Percentiles rank a stretch among this genome's conserved stretches.
Conservation (phyloP, 2,113 vertebrate species). For the Plecotus auritus region DNA sequence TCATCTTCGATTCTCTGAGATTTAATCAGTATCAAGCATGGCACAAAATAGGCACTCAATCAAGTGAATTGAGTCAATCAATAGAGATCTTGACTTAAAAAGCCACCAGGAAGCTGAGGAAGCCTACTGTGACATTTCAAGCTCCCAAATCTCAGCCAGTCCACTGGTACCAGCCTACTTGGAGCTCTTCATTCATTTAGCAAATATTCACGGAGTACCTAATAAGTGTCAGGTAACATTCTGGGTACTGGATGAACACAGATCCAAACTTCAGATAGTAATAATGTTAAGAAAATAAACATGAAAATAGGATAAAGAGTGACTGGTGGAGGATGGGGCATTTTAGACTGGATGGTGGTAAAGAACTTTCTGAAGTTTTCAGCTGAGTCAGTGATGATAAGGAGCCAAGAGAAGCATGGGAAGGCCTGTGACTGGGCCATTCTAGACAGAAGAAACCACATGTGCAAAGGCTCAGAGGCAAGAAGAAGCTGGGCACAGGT, state of each 20-base stretch:
- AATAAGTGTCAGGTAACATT: not conserved
- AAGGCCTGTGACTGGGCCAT: not conserved
- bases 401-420: accelerated
- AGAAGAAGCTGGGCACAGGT: not conserved
- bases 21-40: not conserved
- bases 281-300: not conserved
- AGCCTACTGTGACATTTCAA: not conserved
- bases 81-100: not conserved
- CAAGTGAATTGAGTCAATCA: not conserved
- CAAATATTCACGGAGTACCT: not conserved
- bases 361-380: not conserved
- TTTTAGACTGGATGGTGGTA: not conserved
- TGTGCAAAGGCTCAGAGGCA: not conserved
- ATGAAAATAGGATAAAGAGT: not conserved
- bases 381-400: not conserved
- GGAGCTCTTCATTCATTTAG: not conserved
- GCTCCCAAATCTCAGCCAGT: not conserved
- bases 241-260: not conserved
- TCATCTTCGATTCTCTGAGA: not conserved
- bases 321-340: not conserved
- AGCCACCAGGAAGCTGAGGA: not conserved
- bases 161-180: not conserved
- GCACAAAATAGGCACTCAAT: not conserved
- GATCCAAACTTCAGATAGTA: not conserved
- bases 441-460: not conserved